Evolutionary conservation across 2,888 invertebrate species (phyloP), one percentile per base, ranked within the genome.

Genomic region (Clivina fossor): DNA sequence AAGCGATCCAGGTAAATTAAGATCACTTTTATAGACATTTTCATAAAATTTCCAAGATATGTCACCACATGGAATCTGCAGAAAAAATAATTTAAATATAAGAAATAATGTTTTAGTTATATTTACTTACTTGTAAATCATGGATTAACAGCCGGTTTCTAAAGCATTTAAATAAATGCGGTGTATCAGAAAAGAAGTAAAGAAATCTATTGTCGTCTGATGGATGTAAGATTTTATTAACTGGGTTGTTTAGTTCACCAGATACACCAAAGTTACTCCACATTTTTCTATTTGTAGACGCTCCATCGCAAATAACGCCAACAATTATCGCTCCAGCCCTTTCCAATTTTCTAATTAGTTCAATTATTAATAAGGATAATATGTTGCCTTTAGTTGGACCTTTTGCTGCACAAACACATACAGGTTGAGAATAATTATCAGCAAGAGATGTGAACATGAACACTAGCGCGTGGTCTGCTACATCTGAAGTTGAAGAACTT

Each of bases 131-230:
- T 49, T 26, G 61, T 50, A 32, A 47, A 40, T 35, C 22, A 19
- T 9, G 26, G 58, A 13, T 55, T 5, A 46, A 40, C 1, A 63
- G 26, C 18, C 61, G 47, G 56, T 64, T 64, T 32, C 62, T 47
- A 28, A 62, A 56, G 16, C 58, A 60, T 57, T 65, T 64, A 1
- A 64, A 35, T 2, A 64, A 41, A 33, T 64, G 64, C 3, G 63
- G 60, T 4, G 58, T 56, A 56, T 64, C 62, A 0, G 63, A 63
- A 46, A 63, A 62, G 7, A 58, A 58, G 35, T 47, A 63, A 16
- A 64, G 26, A 24, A 33, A 13, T 19, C 61, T 55, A 2, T 44
- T 49, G 24, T 62, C 58, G 33, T 44, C 56, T 5, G 35, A 18
- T 4, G 56, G 56, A 49, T 50, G 56, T 15, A 40, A 5, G 15